Evolutionary conservation across 1,140 invertebrate species (phyloP).

Genomic region (Brachionus plicatilis): DNA sequence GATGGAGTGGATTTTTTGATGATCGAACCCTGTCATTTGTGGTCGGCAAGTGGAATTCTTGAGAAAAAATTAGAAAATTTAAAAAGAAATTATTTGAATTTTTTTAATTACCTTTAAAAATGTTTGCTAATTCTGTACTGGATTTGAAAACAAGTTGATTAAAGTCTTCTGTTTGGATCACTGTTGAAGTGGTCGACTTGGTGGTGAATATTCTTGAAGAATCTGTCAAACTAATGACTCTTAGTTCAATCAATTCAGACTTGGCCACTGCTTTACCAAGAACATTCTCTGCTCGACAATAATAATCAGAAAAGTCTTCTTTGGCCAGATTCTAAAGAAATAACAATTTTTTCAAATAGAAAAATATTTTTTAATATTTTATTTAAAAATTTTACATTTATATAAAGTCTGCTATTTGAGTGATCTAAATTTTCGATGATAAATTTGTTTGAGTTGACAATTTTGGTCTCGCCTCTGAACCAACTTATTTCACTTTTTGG

Average conservation of each 20-base stretch:
- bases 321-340: background rate
- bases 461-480: slow-evolving; percentile 7
- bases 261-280: slow-evolving; percentile 6
- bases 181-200: background rate
- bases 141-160: background rate
- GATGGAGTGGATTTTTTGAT: background rate
- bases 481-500: slow-evolving; percentile 1
- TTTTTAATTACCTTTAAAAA: background rate
- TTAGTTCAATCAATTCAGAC: slow-evolving; percentile 10
- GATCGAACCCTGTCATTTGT: background rate
- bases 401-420: background rate
- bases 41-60: background rate
- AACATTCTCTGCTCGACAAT: background rate
- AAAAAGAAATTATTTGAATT: too few relatives aligned
- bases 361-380: background rate
- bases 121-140: background rate
- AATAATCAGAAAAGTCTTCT: slow-evolving; percentile 25
- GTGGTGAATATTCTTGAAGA: slow-evolving; percentile 2
- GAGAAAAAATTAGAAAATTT: background rate
- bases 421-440: background rate
- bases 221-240: background rate
- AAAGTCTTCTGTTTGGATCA: background rate
- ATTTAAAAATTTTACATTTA: slow-evolving; percentile 29
- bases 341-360: background rate
- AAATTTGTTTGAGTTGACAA: background rate